Evolutionary conservation across 1,140 invertebrate species (phyloP).

Genomic region (Drosophila busckii): DNA sequence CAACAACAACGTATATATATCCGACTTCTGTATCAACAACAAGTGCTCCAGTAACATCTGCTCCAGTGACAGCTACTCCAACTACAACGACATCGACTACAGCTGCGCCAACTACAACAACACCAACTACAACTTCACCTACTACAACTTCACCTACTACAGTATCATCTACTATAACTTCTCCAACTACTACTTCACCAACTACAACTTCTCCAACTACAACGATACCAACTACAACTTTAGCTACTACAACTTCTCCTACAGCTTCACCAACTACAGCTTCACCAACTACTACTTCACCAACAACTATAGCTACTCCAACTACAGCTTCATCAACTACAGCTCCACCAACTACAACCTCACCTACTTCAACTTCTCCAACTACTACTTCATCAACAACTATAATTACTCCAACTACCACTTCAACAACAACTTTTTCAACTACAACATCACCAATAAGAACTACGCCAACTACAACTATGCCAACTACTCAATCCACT

Average conservation of each 20-base stretch:
- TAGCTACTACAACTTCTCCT: not conserved
- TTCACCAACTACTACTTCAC: not conserved
- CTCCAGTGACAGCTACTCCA: not conserved
- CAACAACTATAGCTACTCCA: not conserved
- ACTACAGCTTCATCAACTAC: not conserved
- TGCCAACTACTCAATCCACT: not conserved
- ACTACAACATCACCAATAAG: not conserved
- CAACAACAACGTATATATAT: not conserved
- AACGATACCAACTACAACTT: not conserved
- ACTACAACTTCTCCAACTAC: not conserved
- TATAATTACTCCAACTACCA: not conserved
- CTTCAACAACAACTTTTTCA: too few relatives aligned
- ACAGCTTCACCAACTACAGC: not conserved
- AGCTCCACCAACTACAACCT: not conserved
- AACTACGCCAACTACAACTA: not conserved
- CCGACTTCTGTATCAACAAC: not conserved
- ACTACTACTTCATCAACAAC: not conserved
- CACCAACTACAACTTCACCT: not conserved
- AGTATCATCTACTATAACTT: not conserved
- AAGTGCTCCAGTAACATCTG: not conserved
- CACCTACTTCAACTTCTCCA: not conserved
- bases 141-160: constrained; percentile 1
- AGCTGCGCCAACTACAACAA: not conserved
- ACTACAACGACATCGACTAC: not conserved
- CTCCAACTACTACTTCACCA: not conserved